Percentiles rank a stretch among this genome's conserved stretches.
phyloP scores from a whole-genome alignment of 2,888 invertebrate genomes.

The Cataglyphis albicans region DNA sequence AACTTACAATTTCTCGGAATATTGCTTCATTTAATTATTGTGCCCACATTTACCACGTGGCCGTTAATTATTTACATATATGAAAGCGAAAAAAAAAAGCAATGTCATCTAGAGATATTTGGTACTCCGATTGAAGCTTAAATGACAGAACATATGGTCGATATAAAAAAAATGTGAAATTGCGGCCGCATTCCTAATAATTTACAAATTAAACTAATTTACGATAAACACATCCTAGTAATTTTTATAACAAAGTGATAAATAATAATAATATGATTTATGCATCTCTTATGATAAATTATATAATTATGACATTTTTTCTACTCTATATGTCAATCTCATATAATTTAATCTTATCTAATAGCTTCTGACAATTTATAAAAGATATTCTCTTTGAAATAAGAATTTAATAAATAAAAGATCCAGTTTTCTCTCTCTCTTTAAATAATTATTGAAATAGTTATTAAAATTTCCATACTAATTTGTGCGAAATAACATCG shows the following conservation, averaged over 20 bases:
- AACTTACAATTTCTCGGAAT: constrained; percentile 15
- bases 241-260: background rate
- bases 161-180: constrained; percentile 16
- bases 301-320: background rate
- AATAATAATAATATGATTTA: background rate
- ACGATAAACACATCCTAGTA: background rate
- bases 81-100: background rate
- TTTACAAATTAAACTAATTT: background rate
- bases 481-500: background rate
- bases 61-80: background rate
- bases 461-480: background rate
- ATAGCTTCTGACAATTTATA: background rate
- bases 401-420: background rate
- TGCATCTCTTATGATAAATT: background rate
- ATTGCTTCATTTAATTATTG: constrained; percentile 27
- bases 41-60: background rate
- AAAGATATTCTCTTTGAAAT: background rate
- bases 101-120: background rate
- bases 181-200: background rate
- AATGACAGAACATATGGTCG: background rate
- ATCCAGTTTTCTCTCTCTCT: background rate
- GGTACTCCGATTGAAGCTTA: background rate
- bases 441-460: background rate
- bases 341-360: background rate
- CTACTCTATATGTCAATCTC: background rate